A percentile compares a stretch with the other conserved stretches of the same genome.
Conservation (phyloP, 2,113 vertebrate genomes). For the Hemibates koningsi region DNA sequence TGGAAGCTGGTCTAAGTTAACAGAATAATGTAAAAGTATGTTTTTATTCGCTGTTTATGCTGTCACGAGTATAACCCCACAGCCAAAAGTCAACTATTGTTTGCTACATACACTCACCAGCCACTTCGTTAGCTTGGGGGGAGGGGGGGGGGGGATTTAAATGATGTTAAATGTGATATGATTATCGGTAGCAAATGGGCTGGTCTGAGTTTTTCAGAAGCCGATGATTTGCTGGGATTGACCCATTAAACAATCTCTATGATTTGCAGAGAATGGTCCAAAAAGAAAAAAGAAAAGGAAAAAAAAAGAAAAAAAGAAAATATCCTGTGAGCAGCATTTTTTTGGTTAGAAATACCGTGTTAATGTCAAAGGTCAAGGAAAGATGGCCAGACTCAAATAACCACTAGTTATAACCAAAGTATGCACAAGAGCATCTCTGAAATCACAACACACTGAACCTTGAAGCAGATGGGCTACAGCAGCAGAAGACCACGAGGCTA, state of each 20-base stretch:
- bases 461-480: background rate
- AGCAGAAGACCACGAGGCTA: background rate
- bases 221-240: background rate
- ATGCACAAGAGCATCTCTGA: background rate
- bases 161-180: background rate
- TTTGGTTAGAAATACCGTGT: background rate
- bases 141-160: background rate
- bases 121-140: background rate
- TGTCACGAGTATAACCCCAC: background rate
- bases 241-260: background rate
- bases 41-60: background rate
- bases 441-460: background rate
- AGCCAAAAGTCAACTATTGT: background rate
- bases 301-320: background rate
- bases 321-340: background rate
- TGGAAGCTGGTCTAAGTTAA: background rate
- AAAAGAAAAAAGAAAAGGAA: background rate
- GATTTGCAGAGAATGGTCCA: background rate
- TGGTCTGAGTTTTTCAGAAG: background rate
- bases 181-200: background rate
- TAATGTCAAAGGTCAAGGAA: background rate
- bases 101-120: background rate
- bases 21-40: background rate
- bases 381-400: background rate
- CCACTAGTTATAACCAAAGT: background rate